Conservation (phyloP, 2,113 vertebrate genomes). For the Chlorocebus sabaeus region DNA sequence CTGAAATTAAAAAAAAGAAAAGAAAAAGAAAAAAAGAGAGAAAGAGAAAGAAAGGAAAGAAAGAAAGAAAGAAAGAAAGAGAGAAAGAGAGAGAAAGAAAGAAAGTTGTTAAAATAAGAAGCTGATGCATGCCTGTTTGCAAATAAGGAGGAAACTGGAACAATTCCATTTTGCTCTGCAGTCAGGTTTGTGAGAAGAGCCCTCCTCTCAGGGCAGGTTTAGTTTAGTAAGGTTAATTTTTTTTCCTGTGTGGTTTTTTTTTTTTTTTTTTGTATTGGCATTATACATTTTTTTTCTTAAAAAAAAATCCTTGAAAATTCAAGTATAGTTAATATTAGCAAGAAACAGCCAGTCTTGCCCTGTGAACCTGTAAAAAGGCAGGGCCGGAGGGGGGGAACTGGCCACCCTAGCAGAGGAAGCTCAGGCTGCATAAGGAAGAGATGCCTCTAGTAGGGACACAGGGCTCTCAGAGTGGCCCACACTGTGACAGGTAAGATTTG, state of each 20-base stretch:
- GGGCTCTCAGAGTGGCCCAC: background rate
- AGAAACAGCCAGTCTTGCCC: background rate
- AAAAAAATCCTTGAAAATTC: background rate
- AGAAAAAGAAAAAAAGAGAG: too few species aligned
- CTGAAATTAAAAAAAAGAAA: too few species aligned
- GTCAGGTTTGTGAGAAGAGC: background rate
- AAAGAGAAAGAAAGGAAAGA: too few species aligned
- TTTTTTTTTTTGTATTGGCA: background rate
- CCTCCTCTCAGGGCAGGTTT: background rate
- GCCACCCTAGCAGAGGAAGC: background rate
- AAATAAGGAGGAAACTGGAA: background rate
- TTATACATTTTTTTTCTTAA: background rate
- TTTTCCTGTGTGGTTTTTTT: background rate
- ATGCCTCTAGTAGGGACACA: rapidly evolving
- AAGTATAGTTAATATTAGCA: background rate
- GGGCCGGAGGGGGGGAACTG: too few species aligned
- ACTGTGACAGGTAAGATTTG: too few species aligned
- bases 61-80: rapidly evolving
- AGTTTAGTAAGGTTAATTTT: background rate
- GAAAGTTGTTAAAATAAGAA: background rate
- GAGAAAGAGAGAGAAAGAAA: too few species aligned
- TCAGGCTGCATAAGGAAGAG: background rate
- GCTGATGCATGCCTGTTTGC: background rate
- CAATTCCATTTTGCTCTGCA: background rate
- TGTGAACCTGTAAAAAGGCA: background rate